These are phyloP conservation scores for Pseudeuparius sepicola DNA, from an alignment of 2,888 invertebrate genomes.

Conservation along the genomic window DNA sequence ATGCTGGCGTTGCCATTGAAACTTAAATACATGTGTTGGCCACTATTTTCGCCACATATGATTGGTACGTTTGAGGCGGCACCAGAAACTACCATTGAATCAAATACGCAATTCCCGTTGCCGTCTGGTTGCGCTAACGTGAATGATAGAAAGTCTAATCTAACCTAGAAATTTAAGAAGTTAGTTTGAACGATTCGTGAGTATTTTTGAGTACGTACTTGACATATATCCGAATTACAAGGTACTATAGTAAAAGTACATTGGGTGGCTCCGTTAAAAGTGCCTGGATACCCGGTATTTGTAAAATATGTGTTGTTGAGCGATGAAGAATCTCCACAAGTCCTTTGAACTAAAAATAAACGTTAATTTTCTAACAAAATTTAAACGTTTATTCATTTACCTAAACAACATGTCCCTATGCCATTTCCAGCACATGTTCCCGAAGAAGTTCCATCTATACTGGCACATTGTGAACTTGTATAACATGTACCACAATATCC, in stretches of 20 bases:
- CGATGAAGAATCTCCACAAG: conserved; percentile 60
- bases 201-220: too few species aligned
- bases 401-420: conserved; percentile 71
- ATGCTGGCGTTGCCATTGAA: conserved; percentile 61
- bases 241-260: conserved; percentile 64
- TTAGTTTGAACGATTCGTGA: too few species aligned
- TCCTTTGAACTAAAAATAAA: conserved; percentile 51
- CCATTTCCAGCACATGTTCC: conserved; percentile 57
- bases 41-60: conserved; percentile 73
- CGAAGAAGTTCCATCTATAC: conserved; percentile 58
- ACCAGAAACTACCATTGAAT: conserved; percentile 60
- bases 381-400: conserved; percentile 44
- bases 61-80: conserved; percentile 61
- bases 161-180: conserved; percentile 50
- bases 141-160: conserved; percentile 68
- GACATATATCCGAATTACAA: conserved; percentile 58
- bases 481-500: conserved; percentile 64
- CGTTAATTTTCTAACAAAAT: background rate
- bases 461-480: conserved; percentile 60
- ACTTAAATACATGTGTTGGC: conserved; percentile 68
- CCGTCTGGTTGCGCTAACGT: conserved; percentile 63
- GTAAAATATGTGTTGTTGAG: conserved; percentile 79
- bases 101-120: conserved; percentile 60
- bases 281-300: conserved; percentile 64
- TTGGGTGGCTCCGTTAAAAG: conserved; percentile 56